Evolutionary conservation across 37 sponge, comb jelly and placozoan genomes (phyloP), one percentile per base, ranked within the genome.

Genomic region (Spongilla lacustris): DNA sequence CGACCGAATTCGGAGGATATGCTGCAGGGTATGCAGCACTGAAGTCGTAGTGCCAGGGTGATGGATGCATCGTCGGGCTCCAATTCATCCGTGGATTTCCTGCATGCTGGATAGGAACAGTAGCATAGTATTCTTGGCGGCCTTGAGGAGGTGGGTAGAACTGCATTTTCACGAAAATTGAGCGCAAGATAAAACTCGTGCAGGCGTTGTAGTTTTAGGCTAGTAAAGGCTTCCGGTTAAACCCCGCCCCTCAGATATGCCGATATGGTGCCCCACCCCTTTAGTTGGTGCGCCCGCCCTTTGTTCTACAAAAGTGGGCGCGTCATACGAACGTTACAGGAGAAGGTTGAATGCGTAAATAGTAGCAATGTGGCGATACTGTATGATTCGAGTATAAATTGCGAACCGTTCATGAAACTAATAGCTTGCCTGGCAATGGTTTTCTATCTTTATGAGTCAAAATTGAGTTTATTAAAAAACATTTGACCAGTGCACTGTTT

Each of bases 21-120:
- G 49, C 75, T 21, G 71, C 58, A 5, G 77, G 32, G 21, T 80
- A 80, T 9, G 87, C 87, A 4, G 84, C 74, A 4, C 68, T 66
- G 69, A 86, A 83, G 73, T 91, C 91, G 73, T 91, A 91, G 50
- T 50, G 79, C 87, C 87, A 86, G 0, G 68, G 77, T 30, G n/a
- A 68, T 24, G 78, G 81, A 9, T 87, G 88, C 87, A 81, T 73
- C 37, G 80, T 66, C 0, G 86, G 90, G 26, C 66, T 79, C 90
- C 90, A 90, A 69, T 75, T 87, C 88, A 90, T 85, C 17, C 86
- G 49, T 26, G 84, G 80, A 3, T 72, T 34, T n/a, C 66, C 69
- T 24, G 72, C 37, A 29, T 71, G 71, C 22, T 23, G 25, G 14
- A 36, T 36, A 41, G 74, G 77, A 69, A 75, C 79, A 24, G 35